These are phyloP conservation scores for Drosophila repleta DNA, from an alignment of 1,140 invertebrate genomes.

Conservation along the genomic window DNA sequence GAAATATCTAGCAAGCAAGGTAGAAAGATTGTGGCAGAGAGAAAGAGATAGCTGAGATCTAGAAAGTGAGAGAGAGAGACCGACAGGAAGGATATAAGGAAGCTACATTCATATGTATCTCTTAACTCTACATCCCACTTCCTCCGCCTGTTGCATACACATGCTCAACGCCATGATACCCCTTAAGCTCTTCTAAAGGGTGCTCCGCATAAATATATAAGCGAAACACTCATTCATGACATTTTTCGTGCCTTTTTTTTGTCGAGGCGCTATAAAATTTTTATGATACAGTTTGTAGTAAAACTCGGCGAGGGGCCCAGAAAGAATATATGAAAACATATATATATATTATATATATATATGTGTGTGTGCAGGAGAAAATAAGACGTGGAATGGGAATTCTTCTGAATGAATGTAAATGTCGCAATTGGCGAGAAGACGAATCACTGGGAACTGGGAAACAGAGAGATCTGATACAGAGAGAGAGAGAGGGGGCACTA, in stretches of 20 bases:
- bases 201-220: slow-evolving; percentile 3
- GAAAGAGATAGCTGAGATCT: background rate
- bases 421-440: slow-evolving; percentile 44
- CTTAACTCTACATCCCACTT: background rate
- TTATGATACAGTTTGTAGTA: slow-evolving; percentile 63
- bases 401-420: slow-evolving; percentile 64
- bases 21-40: background rate
- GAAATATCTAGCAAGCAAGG: no score
- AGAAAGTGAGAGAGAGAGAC: background rate
- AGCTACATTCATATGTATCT: background rate
- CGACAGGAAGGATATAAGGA: background rate
- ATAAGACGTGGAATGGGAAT: slow-evolving; percentile 10
- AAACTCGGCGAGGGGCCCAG: slow-evolving; percentile 51
- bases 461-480: background rate
- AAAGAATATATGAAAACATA: background rate
- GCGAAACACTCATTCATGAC: slow-evolving; percentile 39
- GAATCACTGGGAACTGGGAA: background rate
- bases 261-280: slow-evolving; percentile 34
- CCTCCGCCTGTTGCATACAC: background rate
- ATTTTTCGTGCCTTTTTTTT: slow-evolving; percentile 23
- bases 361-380: slow-evolving; percentile 15
- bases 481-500: background rate
- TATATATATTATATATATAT: background rate
- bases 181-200: background rate
- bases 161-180: background rate